Evolutionary conservation across 2,888 invertebrate species (phyloP).

Genomic region (Agriotes lineatus): DNA sequence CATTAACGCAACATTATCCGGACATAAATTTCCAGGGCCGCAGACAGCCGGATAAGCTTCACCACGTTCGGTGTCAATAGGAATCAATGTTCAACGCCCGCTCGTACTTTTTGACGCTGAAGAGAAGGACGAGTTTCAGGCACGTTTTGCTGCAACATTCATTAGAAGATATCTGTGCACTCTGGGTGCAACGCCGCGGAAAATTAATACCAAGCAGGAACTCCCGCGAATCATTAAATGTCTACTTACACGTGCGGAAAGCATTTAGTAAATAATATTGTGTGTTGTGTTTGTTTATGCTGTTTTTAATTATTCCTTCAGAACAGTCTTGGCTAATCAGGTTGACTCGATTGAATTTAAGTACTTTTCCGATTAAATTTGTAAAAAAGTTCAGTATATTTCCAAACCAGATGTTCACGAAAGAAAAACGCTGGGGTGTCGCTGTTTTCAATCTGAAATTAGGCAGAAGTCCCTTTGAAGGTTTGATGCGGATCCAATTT

Average conservation of each 20-base stretch:
- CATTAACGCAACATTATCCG: slow-evolving; percentile 10
- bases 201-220: neutral
- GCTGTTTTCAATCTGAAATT: no score
- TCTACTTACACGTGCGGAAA: neutral
- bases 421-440: no score
- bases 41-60: slow-evolving; percentile 3
- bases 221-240: neutral
- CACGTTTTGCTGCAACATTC: neutral
- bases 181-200: neutral
- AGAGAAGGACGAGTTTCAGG: neutral
- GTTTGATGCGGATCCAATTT: no score
- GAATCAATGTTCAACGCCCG: neutral
- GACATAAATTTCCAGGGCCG: slow-evolving; percentile 1
- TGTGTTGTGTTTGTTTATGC: no score
- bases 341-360: no score
- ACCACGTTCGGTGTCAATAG: slow-evolving; percentile 11
- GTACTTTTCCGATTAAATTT: no score
- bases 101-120: neutral
- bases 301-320: no score
- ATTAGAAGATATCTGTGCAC: neutral
- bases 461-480: no score
- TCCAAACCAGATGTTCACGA: no score
- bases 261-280: no score
- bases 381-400: no score
- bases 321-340: no score